phyloP scores from a whole-genome alignment of 1,140 invertebrate species.

The Drosophila parvula region DNA sequence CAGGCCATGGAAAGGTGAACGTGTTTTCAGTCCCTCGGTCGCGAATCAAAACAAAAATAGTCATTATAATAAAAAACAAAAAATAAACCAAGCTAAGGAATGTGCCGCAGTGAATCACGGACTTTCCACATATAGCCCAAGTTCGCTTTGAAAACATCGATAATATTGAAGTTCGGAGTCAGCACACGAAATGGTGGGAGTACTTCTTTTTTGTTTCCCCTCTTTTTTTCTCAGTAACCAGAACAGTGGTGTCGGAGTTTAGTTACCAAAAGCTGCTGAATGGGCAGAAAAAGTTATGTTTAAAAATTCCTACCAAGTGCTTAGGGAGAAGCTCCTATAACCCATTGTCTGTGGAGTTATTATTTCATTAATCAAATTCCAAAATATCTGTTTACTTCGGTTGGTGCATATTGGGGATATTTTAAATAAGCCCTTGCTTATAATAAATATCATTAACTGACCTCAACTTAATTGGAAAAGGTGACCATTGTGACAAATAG shows the following conservation, averaged over 20 bases:
- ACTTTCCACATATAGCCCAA: conserved; percentile 13
- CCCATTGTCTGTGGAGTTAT: background rate
- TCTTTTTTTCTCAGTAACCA: background rate
- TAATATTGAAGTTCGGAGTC: conserved; percentile 19
- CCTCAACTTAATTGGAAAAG: background rate
- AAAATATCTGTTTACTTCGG: too few relatives aligned
- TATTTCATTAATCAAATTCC: background rate
- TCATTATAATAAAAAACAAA: conserved; percentile 9
- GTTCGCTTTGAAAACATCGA: conserved; percentile 20
- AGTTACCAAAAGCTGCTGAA: conserved; percentile 1
- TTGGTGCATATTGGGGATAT: too few relatives aligned
- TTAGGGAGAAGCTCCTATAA: background rate
- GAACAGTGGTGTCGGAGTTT: background rate
- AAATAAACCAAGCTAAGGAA: conserved; percentile 7
- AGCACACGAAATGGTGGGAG: conserved; percentile 12
- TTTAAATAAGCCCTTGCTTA: too few relatives aligned
- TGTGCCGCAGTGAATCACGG: conserved; percentile 29
- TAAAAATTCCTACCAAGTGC: background rate
- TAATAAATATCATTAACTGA: background rate
- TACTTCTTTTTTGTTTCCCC: background rate
- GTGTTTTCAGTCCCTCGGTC: conserved; percentile 30
- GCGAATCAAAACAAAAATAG: conserved; percentile 39
- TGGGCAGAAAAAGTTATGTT: background rate
- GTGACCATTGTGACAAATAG: background rate
- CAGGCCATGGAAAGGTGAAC: conserved; percentile 48